phyloP scores from a whole-genome alignment of 2,888 invertebrate species.

The Cistogaster globosa region DNA sequence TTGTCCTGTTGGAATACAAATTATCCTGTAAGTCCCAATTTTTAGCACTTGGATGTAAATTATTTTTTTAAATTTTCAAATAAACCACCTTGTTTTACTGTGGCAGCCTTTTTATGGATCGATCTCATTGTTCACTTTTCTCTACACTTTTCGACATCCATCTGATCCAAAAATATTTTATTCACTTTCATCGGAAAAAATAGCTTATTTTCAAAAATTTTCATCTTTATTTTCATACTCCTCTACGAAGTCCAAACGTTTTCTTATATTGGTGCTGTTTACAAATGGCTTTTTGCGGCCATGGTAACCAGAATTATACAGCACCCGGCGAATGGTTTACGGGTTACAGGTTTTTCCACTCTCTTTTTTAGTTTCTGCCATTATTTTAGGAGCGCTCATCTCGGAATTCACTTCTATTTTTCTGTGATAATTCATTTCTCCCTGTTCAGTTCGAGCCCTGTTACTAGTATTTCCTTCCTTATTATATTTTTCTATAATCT shows the following conservation, averaged over 20 bases:
- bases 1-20: conserved; percentile 13
- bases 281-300: conserved; percentile 29
- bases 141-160: too few relatives aligned
- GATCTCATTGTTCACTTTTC: too few relatives aligned
- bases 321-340: conserved; percentile 27
- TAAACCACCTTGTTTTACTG: conserved; percentile 2
- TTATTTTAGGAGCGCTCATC: conserved; percentile 29
- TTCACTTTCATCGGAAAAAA: conserved; percentile 19
- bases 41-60: not conserved
- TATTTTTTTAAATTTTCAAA: conserved; percentile 7
- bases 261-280: conserved; percentile 16
- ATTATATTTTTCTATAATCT: too few relatives aligned
- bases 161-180: conserved; percentile 27
- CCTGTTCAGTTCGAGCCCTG: conserved; percentile 27
- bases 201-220: conserved; percentile 27
- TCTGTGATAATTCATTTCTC: conserved; percentile 34
- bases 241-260: conserved; percentile 32
- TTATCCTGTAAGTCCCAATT: conserved; percentile 13
- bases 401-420: conserved; percentile 27
- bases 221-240: too few relatives aligned
- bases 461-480: conserved; percentile 25
- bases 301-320: conserved; percentile 28
- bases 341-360: conserved; percentile 22
- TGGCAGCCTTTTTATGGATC: not conserved
- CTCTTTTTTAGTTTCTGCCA: conserved; percentile 26